Evolutionary conservation across 1,140 invertebrate species (phyloP), one percentile per base, ranked within the genome.

Genomic region (Anastrepha ludens): DNA sequence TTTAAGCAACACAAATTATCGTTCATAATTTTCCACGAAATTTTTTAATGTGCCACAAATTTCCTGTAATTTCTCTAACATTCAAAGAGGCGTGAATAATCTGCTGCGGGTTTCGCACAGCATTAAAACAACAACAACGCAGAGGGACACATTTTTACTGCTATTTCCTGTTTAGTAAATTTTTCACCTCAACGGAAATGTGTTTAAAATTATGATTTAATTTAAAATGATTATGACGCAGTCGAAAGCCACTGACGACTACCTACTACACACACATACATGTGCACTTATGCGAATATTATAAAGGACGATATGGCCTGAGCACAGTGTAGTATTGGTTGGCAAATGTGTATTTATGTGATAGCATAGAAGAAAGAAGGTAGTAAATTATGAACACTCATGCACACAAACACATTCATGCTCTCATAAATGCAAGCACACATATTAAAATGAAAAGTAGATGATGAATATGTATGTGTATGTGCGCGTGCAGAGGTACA

Each of bases 141-240:
- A 47, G 67, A 41, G 41, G 20, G 41, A 81, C 74, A 29, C 55
- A 81, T 55, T 20, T 55, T 81, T 15, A 29, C 11, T 62, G 8
- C n/a, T 81, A 55, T 81, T 81, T 81, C 47, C 17, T 81, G 47
- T 81, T 50, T 8, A 81, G 47, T 55, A 81, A 81, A 55, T 81
- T 81, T 81, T 81, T 81, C 74, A 81, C 74, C 17, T 81, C 44
- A 70, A 20, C 59, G 64, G 65, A 67, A 70, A 67, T 87, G 47
- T 64, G 20, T 87, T 70, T 55, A 67, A 70, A 70, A 87, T 87
- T 87, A 87, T 87, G 62, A 87, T 87, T 87, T 64, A 87, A 87
- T 87, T 87, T 67, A 65, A 67, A 87, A 70, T 67, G 86, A 87
- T 87, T 87, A 87, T 67, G 62, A 70, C 64, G 59, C 81, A 85